Base-by-base conservation (phyloP, 2,113 vertebrate genomes). In the Felis chaus region DNA sequence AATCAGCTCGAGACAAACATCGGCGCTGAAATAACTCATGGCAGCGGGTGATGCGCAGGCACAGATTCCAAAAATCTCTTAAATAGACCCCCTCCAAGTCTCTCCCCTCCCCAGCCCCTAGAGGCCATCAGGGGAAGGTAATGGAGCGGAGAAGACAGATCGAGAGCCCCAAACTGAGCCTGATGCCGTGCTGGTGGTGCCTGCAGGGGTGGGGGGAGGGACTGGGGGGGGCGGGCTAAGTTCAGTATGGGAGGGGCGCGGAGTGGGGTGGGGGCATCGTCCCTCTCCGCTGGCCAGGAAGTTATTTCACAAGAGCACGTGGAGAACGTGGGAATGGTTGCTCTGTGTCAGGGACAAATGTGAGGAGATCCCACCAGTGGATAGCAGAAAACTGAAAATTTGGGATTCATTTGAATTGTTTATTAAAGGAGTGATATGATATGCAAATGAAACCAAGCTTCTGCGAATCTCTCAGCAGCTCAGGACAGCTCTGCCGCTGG, bases 1-100 rank as follows among this genome's bases (percentile, higher is more conserved):
- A 97, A 98, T 98, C 98, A 97, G 94, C 97, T 97, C 78, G 94
- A 98, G 97, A 98, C 93, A 97, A 98, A 96, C 97, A 97, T 97
- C 96, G 88, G 74, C 79, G 96, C 96, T 89, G 96, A 98, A 98
- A 97, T 98, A 98, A 97, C 98, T 98, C 97, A 98, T 73, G 96
- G 97, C 98, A 96, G 97, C 90, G 94, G 96, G 98, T 91, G 81
- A 97, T 91, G 96, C 18, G 13, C 92, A 78, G 94, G 66, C 98
- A 89, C 94, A 57, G 96, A 94, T 97, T 96, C 96, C 95, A 96
- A 94, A 97, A 98, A 84, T 96, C 97, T 97, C 96, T 87, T 91
- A 66, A 91, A 90, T 91, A 92, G 97, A 88, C 84, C 97, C 93
- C 87, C 73, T 88, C 94, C 93, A 84, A 50, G 61, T 39, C 86